Evolutionary conservation across 2,888 invertebrate genomes (phyloP).

Genomic region (Molanna angustata): DNA sequence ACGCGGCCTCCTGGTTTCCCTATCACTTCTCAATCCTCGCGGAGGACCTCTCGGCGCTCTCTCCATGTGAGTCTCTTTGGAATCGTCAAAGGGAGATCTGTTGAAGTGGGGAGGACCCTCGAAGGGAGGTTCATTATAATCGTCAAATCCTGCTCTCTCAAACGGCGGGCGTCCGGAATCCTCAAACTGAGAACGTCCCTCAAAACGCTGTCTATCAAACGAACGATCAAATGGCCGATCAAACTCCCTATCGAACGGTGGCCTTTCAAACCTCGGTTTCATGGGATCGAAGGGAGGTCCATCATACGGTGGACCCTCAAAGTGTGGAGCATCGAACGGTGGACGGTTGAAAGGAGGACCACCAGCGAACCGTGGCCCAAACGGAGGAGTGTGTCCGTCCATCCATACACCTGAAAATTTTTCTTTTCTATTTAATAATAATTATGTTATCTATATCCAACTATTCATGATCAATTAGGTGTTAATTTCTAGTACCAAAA

Average conservation of each 20-base stretch:
- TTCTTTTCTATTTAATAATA: no score
- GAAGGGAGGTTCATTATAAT: slow-evolving; percentile 36
- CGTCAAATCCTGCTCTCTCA: slow-evolving; percentile 35
- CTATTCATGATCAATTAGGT: no score
- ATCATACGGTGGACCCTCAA: slow-evolving; percentile 43
- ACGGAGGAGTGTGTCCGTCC: slow-evolving; percentile 38
- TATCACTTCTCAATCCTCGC: slow-evolving; percentile 13
- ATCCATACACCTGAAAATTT: slow-evolving; percentile 43
- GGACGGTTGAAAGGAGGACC: slow-evolving; percentile 42
- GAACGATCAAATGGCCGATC: slow-evolving; percentile 36
- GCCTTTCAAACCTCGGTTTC: slow-evolving; percentile 37
- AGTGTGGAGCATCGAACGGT: slow-evolving; percentile 37
- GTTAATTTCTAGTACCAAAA: no score
- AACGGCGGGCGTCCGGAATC: slow-evolving; percentile 33
- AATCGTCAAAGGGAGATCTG: slow-evolving; percentile 36
- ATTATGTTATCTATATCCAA: no score
- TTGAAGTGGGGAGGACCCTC: slow-evolving; percentile 27
- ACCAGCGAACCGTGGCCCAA: slow-evolving; percentile 49
- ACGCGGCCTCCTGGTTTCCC: slow-evolving; percentile 21
- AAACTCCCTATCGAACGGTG: slow-evolving; percentile 37
- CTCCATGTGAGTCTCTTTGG: slow-evolving; percentile 46
- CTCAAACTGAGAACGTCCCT: slow-evolving; percentile 41
- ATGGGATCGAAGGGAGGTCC: slow-evolving; percentile 37
- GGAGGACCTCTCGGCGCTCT: slow-evolving; percentile 39
- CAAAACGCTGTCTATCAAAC: slow-evolving; percentile 39